Conservation (phyloP, 1,140 invertebrate species). For the Augochlora pura region DNA sequence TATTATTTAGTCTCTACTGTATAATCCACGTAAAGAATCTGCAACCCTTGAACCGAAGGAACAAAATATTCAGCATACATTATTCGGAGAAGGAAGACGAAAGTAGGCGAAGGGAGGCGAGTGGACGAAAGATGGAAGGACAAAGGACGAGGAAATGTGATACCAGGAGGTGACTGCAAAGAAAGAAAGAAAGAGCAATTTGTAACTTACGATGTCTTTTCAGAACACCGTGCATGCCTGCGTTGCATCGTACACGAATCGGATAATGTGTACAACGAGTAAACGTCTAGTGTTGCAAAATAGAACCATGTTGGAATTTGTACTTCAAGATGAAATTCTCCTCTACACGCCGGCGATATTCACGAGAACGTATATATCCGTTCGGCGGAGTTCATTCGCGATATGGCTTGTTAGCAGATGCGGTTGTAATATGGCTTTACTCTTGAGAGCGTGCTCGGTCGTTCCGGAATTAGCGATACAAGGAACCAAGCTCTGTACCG, state of each 20-base stretch:
- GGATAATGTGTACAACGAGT: neutral
- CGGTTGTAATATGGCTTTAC: slow-evolving; percentile 2
- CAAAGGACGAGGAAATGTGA: neutral
- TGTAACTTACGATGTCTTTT: slow-evolving; percentile 16
- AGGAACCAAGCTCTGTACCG: neutral
- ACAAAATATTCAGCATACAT: too few species aligned
- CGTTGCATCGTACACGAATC: neutral
- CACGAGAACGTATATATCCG: neutral
- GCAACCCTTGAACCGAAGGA: too few species aligned
- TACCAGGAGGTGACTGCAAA: neutral
- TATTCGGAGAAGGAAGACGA: too few species aligned
- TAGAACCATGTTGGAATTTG: slow-evolving; percentile 22
- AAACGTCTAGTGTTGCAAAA: slow-evolving; percentile 10
- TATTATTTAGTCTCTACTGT: too few species aligned
- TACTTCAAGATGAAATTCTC: slow-evolving; percentile 1
- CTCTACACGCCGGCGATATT: neutral
- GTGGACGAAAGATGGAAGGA: too few species aligned
- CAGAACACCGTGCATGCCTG: neutral
- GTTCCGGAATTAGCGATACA: slow-evolving; percentile 36
- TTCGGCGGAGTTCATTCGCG: slow-evolving; percentile 32
- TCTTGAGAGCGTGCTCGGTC: slow-evolving; percentile 10
- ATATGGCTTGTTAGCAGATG: slow-evolving; percentile 35
- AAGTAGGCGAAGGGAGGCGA: too few species aligned
- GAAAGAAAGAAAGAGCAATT: neutral
- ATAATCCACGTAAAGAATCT: too few species aligned